Base-by-base conservation (phyloP, 2,113 vertebrate genomes). In the Amphiprion percula region DNA sequence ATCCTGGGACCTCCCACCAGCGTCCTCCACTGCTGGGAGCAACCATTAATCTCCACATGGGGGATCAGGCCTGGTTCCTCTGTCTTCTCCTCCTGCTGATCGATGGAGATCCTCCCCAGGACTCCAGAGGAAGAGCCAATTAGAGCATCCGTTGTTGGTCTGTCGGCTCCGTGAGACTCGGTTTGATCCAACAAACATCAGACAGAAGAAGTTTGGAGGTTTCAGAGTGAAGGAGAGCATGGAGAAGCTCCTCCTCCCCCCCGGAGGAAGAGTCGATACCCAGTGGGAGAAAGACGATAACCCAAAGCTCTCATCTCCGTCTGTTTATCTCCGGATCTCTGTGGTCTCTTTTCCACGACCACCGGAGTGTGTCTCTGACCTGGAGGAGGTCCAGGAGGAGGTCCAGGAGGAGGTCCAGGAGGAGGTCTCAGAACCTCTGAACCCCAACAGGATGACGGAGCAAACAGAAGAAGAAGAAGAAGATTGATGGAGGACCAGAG, bases 231-330 rank as follows among this genome's bases (percentile, higher is more conserved):
- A 37, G 1, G 6, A 8, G 33, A 37, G 33, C 33, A 7, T 37
- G 33, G 6, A 37, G 33, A 26, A 26, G 7, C 33, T 7, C 7
- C 23, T 61, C 53, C 52, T 10, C 71, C 64, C 67, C 71, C 85
- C 24, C 10, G 80, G 73, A 60, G 74, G 71, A 15, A 5, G 66
- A 84, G 87, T 92, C 91, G 74, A 90, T 93, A 90, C 87, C 30
- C 87, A 84, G 86, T 74, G 68, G 85, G 90, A 88, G 58, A 91
- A 89, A 90, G 63, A 77, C 85, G 90, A 89, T 86, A 92, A 84
- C 86, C 90, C 83, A 88, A 85, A 88, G 64, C 82, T 89, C 81
- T 78, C 86, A 84, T 90, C 83, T 68, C 65, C 59, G 28, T 81
- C 67, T 79, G 69, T 24, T 47, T 58, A 33, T 63, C 64, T 49